Base-by-base conservation (phyloP, 2,113 vertebrate species). In the Pyrgilauda ruficollis region DNA sequence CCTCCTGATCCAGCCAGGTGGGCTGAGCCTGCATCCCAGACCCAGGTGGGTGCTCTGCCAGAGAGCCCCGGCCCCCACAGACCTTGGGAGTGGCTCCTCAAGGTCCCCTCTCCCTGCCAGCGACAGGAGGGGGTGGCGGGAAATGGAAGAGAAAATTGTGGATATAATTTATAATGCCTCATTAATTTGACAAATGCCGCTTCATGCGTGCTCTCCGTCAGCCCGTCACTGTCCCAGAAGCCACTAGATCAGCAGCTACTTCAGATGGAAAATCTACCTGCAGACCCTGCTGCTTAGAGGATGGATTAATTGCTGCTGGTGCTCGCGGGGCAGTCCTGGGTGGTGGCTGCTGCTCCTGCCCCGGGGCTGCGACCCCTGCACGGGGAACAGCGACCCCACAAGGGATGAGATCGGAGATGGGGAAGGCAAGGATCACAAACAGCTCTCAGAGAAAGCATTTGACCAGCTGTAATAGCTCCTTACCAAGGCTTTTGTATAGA, bases 141-240 rank as follows among this genome's bases (percentile, higher is more conserved):
- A 93, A 96, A 92, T 43, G 62, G 88, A 59, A 97, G 92, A 93
- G 89, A 83, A 95, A 94, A 92, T 78, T 80, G 96, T 80, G 92
- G 92, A 33, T 80, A 76, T 93, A 85, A 93, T 95, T 97, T 96
- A 88, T 86, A 81, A 94, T 50, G 94, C 93, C 93, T 96, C 94
- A 86, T 96, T 96, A 95, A 95, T 93, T 94, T 95, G 96, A 95
- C 90, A 90, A 96, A 94, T 79, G 93, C 75, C 0, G 61, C 93
- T 44, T 69, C 87, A 69, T n/a, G 84, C 75, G 20, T 73, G 89
- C 81, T 87, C 94, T 70, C 92, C 8, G 4, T 81, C 94, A 92
- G 89, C 87, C 89, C 76, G 23, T 62, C 75, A 31, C 95, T 80
- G 90, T 91, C 94, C 95, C 87, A 88, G 84, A 83, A 90, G 90